Conservation (phyloP, 2,888 invertebrate species). For the Caenorhabditis plicata region DNA sequence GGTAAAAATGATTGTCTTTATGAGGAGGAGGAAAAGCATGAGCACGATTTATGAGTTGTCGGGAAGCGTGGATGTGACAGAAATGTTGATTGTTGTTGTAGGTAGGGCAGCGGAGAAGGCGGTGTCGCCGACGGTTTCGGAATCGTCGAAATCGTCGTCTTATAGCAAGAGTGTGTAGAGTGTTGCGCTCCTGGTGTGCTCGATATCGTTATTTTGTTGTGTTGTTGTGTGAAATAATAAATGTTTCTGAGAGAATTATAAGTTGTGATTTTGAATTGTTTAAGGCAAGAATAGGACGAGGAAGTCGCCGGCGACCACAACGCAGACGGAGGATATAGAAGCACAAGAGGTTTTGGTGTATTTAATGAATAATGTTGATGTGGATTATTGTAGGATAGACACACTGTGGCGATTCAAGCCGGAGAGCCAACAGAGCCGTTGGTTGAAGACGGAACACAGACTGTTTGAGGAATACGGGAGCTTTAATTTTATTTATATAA, state of each 20-base stretch:
- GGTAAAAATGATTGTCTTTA: slow-evolving; percentile 30
- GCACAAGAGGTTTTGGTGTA: background rate
- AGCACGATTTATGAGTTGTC: too few relatives aligned
- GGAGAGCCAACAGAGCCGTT: slow-evolving; percentile 5
- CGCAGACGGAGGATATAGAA: slow-evolving; percentile 19
- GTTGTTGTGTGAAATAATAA: too few relatives aligned
- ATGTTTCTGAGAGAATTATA: too few relatives aligned
- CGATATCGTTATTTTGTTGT: too few relatives aligned
- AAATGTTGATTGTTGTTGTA: background rate
- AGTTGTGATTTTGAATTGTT: too few relatives aligned
- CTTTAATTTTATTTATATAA: too few relatives aligned
- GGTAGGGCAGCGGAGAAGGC: background rate
- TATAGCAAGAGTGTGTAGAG: too few relatives aligned
- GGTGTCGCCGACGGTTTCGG: too few relatives aligned
- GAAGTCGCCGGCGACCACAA: slow-evolving; percentile 27
- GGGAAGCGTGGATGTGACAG: background rate
- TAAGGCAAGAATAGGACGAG: slow-evolving; percentile 27
- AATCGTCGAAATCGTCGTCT: too few relatives aligned
- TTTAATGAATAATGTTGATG: background rate
- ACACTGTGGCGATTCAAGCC: slow-evolving; percentile 40
- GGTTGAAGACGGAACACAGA: slow-evolving; percentile 27
- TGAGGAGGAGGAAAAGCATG: background rate
- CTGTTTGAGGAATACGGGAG: slow-evolving; percentile 9
- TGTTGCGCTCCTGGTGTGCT: too few relatives aligned
- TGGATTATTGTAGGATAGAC: slow-evolving; percentile 10